Conservation (phyloP, 2,888 invertebrate genomes). For the Nymphalis polychloros region DNA sequence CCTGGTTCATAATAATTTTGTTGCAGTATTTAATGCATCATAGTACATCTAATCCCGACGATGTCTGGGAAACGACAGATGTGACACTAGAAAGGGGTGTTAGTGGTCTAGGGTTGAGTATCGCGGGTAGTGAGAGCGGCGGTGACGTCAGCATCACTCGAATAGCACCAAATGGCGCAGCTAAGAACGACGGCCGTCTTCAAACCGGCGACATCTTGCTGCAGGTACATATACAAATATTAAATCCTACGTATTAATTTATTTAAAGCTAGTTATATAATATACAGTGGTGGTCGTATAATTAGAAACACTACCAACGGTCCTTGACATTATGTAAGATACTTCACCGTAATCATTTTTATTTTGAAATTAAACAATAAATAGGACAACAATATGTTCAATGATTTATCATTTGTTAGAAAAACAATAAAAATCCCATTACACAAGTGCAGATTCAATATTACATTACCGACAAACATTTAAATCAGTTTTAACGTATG, state of each 20-base stretch:
- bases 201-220: conserved; percentile 97
- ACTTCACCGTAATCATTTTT: too few species aligned
- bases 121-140: conserved; percentile 98
- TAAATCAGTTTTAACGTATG: too few species aligned
- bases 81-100: conserved; percentile 93
- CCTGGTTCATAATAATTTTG: not conserved
- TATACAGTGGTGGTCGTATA: too few species aligned
- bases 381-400: too few species aligned
- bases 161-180: conserved; percentile 96
- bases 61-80: conserved; percentile 95
- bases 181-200: conserved; percentile 91
- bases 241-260: not conserved
- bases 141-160: conserved; percentile 98
- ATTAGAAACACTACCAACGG: too few species aligned
- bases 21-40: conserved; percentile 51
- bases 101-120: conserved; percentile 97
- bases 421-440: too few species aligned
- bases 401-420: too few species aligned
- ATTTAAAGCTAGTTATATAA: not conserved
- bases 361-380: too few species aligned
- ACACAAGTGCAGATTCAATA: too few species aligned
- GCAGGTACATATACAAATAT: conserved; percentile 67
- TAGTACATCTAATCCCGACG: conserved; percentile 62
- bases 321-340: too few species aligned
- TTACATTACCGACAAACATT: too few species aligned